phyloP scores from a whole-genome alignment of 2,888 invertebrate species.

The Hyalella azteca region DNA sequence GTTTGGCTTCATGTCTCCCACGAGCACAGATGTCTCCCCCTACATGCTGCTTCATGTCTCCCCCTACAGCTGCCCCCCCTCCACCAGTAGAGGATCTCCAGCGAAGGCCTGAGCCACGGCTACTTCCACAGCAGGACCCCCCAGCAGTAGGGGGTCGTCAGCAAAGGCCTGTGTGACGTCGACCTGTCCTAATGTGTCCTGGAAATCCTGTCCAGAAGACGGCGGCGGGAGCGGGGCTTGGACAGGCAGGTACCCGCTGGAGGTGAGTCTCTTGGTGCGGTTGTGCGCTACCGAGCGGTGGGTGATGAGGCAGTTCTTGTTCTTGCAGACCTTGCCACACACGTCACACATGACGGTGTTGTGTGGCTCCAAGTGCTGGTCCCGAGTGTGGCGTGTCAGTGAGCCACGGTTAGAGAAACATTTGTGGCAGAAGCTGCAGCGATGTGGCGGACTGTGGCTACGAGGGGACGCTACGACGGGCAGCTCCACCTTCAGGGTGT shows the following conservation, averaged over 20 bases:
- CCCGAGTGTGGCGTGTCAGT: slow-evolving; percentile 56
- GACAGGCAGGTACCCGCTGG: slow-evolving; percentile 10
- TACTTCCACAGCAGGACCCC: no score
- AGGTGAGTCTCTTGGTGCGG: slow-evolving; percentile 1
- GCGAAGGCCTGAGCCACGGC: no score
- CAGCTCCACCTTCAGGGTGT: not conserved
- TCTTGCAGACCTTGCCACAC: slow-evolving; percentile 58
- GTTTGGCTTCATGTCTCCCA: no score
- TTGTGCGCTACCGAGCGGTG: slow-evolving; percentile 43
- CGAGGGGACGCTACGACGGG: slow-evolving; percentile 44
- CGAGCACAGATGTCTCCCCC: no score
- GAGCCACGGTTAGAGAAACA: slow-evolving; percentile 56
- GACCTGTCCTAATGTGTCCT: not conserved
- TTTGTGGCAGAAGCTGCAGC: slow-evolving; percentile 57
- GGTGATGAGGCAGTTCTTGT: slow-evolving; percentile 56
- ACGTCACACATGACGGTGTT: slow-evolving; percentile 54
- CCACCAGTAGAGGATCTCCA: no score
- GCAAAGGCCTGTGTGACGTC: no score
- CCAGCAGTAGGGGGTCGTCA: no score
- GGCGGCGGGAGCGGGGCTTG: not conserved
- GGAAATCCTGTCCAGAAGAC: slow-evolving; percentile 25
- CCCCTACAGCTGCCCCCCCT: no score
- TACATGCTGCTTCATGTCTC: no score
- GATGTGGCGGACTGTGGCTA: slow-evolving; percentile 40
- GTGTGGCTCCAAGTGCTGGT: slow-evolving; percentile 56